These are phyloP conservation scores for Cynodonichthys magdalenae DNA, from an alignment of 2,797 vertebrate species.

Conservation along the genomic window DNA sequence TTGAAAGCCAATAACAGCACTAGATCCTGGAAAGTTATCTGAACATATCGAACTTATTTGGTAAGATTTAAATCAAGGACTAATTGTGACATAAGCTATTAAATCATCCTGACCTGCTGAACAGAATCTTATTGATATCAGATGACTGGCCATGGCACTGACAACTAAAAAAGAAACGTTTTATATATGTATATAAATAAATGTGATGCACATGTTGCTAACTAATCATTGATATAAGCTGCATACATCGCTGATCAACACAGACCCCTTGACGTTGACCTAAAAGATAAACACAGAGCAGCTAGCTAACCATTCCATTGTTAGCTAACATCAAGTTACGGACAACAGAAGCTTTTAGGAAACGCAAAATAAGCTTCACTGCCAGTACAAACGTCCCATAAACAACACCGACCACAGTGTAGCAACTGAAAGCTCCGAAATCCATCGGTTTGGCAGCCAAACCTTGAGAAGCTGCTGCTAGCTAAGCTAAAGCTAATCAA, in stretches of 20 bases:
- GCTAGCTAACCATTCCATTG: conserved; percentile 33
- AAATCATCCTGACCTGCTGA: conserved; percentile 9
- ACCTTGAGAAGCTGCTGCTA: conserved; percentile 20
- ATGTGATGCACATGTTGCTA: neutral
- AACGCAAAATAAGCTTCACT: neutral
- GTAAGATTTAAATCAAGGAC: neutral
- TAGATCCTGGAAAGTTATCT: neutral
- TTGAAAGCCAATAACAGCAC: neutral
- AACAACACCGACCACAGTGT: neutral
- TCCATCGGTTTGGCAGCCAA: conserved; percentile 6
- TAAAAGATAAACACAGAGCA: conserved; percentile 15
- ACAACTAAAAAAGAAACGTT: conserved; percentile 12
- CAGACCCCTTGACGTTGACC: conserved; percentile 44
- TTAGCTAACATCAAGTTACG: conserved; percentile 26
- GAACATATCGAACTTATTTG: neutral
- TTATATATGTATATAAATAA: neutral
- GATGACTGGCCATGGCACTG: conserved; percentile 14
- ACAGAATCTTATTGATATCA: conserved; percentile 22
- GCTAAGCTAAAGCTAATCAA: conserved; percentile 57
- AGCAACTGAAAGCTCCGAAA: neutral
- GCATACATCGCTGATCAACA: conserved; percentile 2
- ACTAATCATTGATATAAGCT: neutral
- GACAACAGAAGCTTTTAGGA: neutral
- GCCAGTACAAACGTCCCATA: neutral
- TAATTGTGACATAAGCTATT: conserved; percentile 2